Evolutionary conservation across 2,113 vertebrate species (phyloP).

Genomic region (Campylomormyrus numenius): DNA sequence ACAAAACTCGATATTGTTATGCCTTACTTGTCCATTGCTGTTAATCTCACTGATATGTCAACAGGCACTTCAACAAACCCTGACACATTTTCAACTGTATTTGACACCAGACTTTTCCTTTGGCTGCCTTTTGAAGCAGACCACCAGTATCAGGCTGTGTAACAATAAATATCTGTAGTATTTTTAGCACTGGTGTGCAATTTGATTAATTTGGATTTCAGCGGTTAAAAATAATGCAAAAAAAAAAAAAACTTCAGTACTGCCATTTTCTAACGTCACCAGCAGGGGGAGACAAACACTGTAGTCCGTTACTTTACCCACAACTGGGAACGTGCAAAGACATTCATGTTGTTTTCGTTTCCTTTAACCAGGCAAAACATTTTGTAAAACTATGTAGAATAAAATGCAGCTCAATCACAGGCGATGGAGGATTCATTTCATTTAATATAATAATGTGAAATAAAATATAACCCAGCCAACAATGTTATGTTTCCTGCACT

Average conservation of each 20-base stretch:
- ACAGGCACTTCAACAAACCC: neutral
- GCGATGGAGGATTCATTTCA: neutral
- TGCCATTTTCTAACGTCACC: neutral
- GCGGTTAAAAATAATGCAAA: neutral
- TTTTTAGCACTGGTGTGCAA: neutral
- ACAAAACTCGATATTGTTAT: neutral
- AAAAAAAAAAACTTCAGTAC: too few relatives aligned
- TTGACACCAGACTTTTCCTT: neutral
- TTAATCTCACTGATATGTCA: neutral
- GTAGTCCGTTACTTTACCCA: neutral
- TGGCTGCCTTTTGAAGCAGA: neutral
- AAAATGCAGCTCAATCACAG: neutral
- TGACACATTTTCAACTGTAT: slow-evolving; percentile 1
- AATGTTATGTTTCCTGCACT: neutral
- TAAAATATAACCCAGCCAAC: neutral
- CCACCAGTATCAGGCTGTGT: neutral
- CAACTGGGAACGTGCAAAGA: neutral
- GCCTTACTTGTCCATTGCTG: neutral
- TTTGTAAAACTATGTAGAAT: neutral
- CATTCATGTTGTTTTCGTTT: neutral
- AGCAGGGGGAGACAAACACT: slow-evolving; percentile 15
- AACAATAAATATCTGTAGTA: neutral
- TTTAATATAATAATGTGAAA: neutral
- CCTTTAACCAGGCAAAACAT: neutral
- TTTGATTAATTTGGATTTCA: neutral